These are phyloP conservation scores for Leptopterna dolabrata DNA, from an alignment of 2,888 invertebrate genomes.

Conservation along the genomic window DNA sequence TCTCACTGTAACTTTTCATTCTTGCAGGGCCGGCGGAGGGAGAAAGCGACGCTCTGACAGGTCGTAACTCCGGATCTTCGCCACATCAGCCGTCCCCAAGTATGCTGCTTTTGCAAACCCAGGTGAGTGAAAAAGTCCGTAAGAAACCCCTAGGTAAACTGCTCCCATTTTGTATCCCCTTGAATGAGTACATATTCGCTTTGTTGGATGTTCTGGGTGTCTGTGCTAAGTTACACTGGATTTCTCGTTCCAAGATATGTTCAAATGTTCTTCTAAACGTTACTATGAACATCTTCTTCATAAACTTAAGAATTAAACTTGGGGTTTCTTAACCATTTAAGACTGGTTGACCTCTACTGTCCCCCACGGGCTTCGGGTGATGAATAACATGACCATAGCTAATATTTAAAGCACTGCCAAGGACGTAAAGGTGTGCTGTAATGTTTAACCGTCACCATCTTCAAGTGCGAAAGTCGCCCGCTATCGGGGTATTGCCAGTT, in stretches of 20 bases:
- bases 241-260: no score
- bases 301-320: no score
- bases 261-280: no score
- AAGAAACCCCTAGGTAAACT: no score
- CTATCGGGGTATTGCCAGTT: background rate
- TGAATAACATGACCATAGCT: background rate
- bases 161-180: background rate
- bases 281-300: no score
- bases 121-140: no score
- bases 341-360: background rate
- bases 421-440: background rate
- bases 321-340: background rate
- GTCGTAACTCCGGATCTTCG: slow-evolving; percentile 73
- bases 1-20: background rate
- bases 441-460: background rate
- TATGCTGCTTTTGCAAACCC: slow-evolving; percentile 94
- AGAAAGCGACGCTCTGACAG: slow-evolving; percentile 72
- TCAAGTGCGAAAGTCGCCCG: background rate
- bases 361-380: background rate
- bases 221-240: no score
- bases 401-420: background rate
- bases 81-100: slow-evolving; percentile 77
- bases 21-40: slow-evolving; percentile 65
- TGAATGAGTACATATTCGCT: no score
- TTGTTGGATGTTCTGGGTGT: no score